phyloP scores from a whole-genome alignment of 2,113 vertebrate genomes.

The Plestiodon gilberti region DNA sequence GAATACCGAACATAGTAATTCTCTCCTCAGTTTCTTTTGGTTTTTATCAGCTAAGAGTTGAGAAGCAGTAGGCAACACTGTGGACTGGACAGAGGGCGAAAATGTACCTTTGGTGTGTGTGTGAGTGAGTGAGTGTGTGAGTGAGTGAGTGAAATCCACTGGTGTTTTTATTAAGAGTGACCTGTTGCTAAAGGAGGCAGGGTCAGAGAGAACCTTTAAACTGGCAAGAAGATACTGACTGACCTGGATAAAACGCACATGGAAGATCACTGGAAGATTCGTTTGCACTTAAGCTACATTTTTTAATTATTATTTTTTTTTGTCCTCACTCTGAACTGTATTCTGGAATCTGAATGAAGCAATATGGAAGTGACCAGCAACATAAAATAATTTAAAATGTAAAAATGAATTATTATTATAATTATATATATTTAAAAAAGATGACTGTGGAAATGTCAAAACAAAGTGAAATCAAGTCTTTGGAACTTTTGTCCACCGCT shows the following conservation, averaged over 20 bases:
- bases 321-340: slow-evolving; percentile 72
- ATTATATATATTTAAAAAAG: slow-evolving; percentile 52
- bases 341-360: slow-evolving; percentile 86
- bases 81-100: slow-evolving; percentile 54
- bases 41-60: slow-evolving; percentile 34
- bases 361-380: slow-evolving; percentile 87
- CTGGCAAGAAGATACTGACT: slow-evolving; percentile 75
- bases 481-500: slow-evolving; percentile 56
- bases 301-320: slow-evolving; percentile 74
- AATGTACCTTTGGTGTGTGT: slow-evolving; percentile 43
- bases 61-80: slow-evolving; percentile 58
- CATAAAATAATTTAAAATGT: slow-evolving; percentile 74
- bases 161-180: slow-evolving; percentile 44
- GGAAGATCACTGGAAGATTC: slow-evolving; percentile 76
- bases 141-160: slow-evolving; percentile 44
- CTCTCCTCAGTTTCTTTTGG: slow-evolving; percentile 49
- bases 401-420: slow-evolving; percentile 51
- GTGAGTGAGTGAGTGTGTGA: no score
- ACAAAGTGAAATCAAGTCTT: slow-evolving; percentile 72
- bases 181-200: slow-evolving; percentile 22
- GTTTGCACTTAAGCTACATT: slow-evolving; percentile 80
- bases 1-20: slow-evolving; percentile 28
- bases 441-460: slow-evolving; percentile 79
- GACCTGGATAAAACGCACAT: slow-evolving; percentile 71
- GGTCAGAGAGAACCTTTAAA: slow-evolving; percentile 56